A percentile compares a stretch with the other conserved stretches of the same genome.
Evolutionary conservation across 2,113 vertebrate species (phyloP).

Genomic region (Neopipo cinnamomea): DNA sequence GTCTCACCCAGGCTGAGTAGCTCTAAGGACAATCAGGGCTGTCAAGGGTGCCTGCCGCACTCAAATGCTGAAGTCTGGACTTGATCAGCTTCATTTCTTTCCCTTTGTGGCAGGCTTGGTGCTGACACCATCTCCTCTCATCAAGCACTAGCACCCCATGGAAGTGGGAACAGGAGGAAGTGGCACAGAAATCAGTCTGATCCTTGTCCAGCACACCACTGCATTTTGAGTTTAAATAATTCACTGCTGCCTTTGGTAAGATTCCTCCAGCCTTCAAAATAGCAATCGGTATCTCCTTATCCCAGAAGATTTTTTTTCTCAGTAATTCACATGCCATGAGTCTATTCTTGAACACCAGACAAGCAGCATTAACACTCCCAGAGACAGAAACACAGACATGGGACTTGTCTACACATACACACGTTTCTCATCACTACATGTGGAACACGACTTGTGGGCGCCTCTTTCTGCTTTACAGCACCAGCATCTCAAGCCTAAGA

Average conservation of each 20-base stretch:
- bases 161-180: neutral
- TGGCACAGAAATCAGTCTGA: neutral
- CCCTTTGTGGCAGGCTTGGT: neutral
- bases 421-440: fast-evolving
- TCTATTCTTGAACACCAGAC: neutral
- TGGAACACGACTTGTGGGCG: neutral
- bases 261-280: neutral
- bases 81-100: neutral
- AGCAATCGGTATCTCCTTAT: neutral
- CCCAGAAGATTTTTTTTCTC: neutral
- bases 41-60: neutral
- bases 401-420: neutral
- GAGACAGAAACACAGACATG: neutral
- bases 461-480: neutral
- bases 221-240: neutral
- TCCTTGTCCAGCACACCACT: neutral
- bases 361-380: neutral
- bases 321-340: neutral
- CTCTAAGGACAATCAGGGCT: neutral
- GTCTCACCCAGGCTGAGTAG: neutral
- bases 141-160: neutral
- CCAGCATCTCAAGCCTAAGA: neutral
- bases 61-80: neutral
- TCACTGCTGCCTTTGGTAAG: neutral
- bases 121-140: neutral